Percentiles rank a stretch among this genome's conserved stretches.
phyloP scores from a whole-genome alignment of 2,113 vertebrate species.

The Poicephalus meyeri region DNA sequence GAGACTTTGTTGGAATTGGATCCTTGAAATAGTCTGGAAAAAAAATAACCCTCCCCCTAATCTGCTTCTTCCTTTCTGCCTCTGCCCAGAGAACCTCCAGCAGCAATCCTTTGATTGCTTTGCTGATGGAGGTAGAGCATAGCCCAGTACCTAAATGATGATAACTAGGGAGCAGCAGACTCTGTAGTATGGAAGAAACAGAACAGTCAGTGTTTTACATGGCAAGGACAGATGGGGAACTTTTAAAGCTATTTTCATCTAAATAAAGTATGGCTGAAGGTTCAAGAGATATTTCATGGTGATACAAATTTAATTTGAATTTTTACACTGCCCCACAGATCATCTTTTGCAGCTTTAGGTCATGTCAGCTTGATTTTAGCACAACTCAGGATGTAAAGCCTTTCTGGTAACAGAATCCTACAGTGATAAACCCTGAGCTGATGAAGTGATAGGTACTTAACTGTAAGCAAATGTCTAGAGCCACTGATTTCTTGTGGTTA shows the following conservation, averaged over 20 bases:
- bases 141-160: background rate
- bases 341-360: background rate
- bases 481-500: background rate
- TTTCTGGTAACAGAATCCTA: background rate
- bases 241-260: background rate
- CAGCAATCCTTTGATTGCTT: background rate
- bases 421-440: background rate
- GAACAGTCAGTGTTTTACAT: background rate
- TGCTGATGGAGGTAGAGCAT: background rate
- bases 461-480: background rate
- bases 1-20: background rate
- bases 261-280: background rate
- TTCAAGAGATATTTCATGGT: background rate
- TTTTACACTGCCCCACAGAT: background rate
- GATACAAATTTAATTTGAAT: background rate
- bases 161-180: background rate
- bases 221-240: background rate
- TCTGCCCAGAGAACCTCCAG: background rate
- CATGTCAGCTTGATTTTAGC: background rate
- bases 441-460: background rate
- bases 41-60: background rate
- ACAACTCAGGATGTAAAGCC: background rate
- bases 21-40: background rate
- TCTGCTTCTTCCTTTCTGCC: background rate
- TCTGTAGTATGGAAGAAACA: background rate